A percentile compares a stretch with the other conserved stretches of the same genome.
phyloP scores from a whole-genome alignment of 2,113 vertebrate genomes.

The Tachysurus vachellii region DNA sequence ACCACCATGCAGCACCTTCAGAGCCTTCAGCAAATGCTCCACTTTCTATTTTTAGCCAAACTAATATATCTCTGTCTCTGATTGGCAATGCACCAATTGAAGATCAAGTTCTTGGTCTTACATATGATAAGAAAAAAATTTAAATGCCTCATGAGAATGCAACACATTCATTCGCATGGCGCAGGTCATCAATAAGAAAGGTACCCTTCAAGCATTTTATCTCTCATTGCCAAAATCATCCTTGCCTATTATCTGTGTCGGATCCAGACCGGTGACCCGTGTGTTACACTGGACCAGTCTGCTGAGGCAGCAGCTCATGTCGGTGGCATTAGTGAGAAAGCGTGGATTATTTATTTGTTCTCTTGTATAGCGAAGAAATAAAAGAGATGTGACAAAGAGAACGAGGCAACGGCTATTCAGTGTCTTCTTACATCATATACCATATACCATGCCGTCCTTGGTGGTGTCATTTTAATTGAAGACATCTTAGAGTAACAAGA shows the following conservation, averaged over 20 bases:
- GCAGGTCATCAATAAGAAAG: background rate
- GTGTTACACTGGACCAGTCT: conserved; percentile 31
- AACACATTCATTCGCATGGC: background rate
- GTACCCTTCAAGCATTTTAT: background rate
- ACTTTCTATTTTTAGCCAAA: conserved; percentile 43
- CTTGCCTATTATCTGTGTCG: conserved; percentile 26
- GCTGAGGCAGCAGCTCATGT: conserved; percentile 42
- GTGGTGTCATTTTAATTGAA: conserved; percentile 48
- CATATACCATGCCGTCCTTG: conserved; percentile 25
- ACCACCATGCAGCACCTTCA: conserved; percentile 38
- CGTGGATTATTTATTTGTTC: conserved; percentile 13
- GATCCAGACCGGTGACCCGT: conserved; percentile 32
- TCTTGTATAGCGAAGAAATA: background rate
- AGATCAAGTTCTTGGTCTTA: conserved; percentile 28
- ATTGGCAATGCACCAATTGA: conserved; percentile 36
- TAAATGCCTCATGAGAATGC: background rate
- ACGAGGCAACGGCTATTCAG: background rate
- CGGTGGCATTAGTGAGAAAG: conserved; percentile 18
- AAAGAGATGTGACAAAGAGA: conserved; percentile 22
- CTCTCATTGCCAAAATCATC: conserved; percentile 29
- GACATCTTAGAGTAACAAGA: conserved; percentile 56
- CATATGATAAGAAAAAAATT: background rate
- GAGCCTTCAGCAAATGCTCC: conserved; percentile 32
- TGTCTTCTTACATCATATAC: conserved; percentile 7
- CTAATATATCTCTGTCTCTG: conserved; percentile 36